phyloP scores from a whole-genome alignment of 1,140 invertebrate species.

The Trachelipus rathkii region DNA sequence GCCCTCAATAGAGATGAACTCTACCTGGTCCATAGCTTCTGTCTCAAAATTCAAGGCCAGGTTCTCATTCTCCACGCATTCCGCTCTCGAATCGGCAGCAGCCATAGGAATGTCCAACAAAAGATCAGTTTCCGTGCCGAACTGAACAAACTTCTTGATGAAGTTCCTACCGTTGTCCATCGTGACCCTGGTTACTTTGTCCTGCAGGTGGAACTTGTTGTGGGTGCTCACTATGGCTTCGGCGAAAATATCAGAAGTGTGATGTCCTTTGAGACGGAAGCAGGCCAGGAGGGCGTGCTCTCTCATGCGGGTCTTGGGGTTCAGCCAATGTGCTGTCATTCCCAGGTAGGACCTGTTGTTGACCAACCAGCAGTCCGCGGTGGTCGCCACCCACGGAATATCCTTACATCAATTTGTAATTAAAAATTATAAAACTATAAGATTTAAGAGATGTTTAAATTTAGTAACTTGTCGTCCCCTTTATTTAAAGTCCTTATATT shows the following conservation, averaged over 20 bases:
- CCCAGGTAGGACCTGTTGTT: constrained; percentile 28
- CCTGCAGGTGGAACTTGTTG: constrained; percentile 23
- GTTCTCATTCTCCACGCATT: constrained; percentile 6
- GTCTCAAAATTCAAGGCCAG: neutral
- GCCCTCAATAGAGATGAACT: constrained; percentile 7
- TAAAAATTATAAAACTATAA: no score
- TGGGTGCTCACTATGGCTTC: constrained; percentile 23
- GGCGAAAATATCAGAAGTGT: constrained; percentile 21
- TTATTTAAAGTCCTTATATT: no score
- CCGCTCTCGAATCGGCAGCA: neutral
- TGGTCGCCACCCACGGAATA: constrained; percentile 20
- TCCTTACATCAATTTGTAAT: constrained; percentile 18
- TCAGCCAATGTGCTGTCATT: constrained; percentile 29
- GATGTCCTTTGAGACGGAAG: constrained; percentile 11
- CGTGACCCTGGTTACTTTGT: constrained; percentile 23
- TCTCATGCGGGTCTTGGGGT: constrained; percentile 17
- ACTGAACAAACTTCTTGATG: constrained; percentile 21
- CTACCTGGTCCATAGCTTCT: constrained; percentile 19
- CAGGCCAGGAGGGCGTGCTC: constrained; percentile 23
- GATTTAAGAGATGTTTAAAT: no score
- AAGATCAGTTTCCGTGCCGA: neutral
- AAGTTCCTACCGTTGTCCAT: constrained; percentile 28
- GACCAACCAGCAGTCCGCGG: constrained; percentile 30
- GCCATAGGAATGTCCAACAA: neutral
- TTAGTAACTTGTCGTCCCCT: no score